Conservation (phyloP, 2,113 vertebrate species). For the Myotis lucifugus region DNA sequence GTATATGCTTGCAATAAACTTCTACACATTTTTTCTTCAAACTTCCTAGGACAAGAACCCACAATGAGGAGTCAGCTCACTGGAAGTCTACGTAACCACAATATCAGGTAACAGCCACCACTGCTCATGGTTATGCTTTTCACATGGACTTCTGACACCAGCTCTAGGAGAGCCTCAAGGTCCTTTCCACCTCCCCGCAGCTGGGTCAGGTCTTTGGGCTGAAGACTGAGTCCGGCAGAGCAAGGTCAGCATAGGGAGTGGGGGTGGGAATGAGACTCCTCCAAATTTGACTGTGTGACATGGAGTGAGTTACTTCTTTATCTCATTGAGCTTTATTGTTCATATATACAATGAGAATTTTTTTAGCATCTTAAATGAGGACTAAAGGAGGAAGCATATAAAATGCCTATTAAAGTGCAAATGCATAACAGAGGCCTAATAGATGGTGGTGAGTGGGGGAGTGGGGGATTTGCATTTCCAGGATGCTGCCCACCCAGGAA, state of each 20-base stretch:
- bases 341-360: background rate
- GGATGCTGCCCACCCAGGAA: background rate
- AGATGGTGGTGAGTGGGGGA: background rate
- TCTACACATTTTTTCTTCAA: too few species aligned
- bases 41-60: too few species aligned
- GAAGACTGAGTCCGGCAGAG: background rate
- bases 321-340: background rate
- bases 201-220: background rate
- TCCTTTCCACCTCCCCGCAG: background rate
- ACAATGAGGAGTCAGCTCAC: too few species aligned
- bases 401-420: conserved; percentile 40
- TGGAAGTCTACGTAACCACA: too few species aligned
- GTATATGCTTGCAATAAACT: too few species aligned
- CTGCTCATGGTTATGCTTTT: background rate
- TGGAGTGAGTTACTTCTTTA: background rate
- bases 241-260: accelerated
- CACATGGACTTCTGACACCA: background rate
- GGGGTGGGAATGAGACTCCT: background rate
- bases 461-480: background rate
- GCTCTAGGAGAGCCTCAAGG: accelerated
- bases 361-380: background rate
- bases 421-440: background rate
- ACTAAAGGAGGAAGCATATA: background rate
- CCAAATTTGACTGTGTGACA: background rate
- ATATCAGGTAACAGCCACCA: accelerated